A percentile compares a stretch with the other conserved stretches of the same genome.
These are phyloP conservation scores for Varanus komodoensis DNA, from an alignment of 2,113 vertebrate genomes.

Conservation along the genomic window DNA sequence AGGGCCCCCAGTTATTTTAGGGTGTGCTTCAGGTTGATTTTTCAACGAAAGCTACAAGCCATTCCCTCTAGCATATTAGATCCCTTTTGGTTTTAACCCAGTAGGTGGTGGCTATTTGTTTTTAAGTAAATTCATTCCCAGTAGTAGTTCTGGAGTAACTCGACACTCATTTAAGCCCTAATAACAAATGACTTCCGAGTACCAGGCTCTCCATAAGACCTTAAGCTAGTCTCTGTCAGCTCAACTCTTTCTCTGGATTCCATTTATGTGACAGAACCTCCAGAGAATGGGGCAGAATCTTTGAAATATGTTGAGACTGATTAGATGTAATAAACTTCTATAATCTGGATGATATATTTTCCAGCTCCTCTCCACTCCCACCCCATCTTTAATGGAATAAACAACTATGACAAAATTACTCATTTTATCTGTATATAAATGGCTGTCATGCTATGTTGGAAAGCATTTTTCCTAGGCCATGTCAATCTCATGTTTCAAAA, in stretches of 20 bases:
- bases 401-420: not conserved
- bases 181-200: not conserved
- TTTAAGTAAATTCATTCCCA: not conserved
- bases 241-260: not conserved
- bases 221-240: not conserved
- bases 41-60: not conserved
- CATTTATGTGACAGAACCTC: not conserved
- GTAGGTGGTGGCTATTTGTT: not conserved
- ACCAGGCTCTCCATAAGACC: not conserved
- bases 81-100: not conserved
- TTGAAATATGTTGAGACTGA: not conserved
- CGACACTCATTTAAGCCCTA: not conserved
- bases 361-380: not conserved
- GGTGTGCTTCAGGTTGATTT: too few relatives aligned
- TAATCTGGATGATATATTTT: not conserved
- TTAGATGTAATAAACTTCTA: not conserved
- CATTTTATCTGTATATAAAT: conserved; percentile 11
- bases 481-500: not conserved
- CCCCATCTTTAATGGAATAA: too few relatives aligned
- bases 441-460: not conserved
- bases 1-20: not conserved
- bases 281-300: not conserved
- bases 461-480: not conserved
- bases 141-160: not conserved
- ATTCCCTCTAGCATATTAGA: not conserved